phyloP scores from a whole-genome alignment of 1,140 invertebrate species.

The Bombus sibiricus region DNA sequence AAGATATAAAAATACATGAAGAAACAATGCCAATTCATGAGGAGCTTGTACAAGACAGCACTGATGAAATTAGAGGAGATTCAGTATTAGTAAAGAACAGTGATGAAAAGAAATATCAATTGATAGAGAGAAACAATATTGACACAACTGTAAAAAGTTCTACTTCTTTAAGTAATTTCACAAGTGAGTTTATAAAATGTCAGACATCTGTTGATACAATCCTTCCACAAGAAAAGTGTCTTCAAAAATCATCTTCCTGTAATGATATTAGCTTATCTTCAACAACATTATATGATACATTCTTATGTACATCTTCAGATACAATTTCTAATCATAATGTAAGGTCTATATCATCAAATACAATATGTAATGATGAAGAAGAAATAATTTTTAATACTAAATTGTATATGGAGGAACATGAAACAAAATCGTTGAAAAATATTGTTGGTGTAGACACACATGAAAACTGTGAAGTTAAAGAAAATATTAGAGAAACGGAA shows the following conservation, averaged over 20 bases:
- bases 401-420: background rate
- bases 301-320: background rate
- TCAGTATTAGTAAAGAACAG: conserved; percentile 22
- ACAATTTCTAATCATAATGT: background rate
- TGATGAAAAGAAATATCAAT: background rate
- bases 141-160: background rate
- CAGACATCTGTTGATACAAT: background rate
- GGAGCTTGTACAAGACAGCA: background rate
- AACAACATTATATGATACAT: background rate
- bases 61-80: conserved; percentile 1
- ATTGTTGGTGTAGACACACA: background rate
- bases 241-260: conserved; percentile 22
- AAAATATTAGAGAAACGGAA: background rate
- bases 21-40: background rate
- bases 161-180: conserved; percentile 10
- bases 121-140: conserved; percentile 19
- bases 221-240: conserved; percentile 6
- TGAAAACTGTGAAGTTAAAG: background rate
- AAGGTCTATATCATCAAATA: background rate
- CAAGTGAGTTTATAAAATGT: background rate
- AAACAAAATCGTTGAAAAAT: conserved; percentile 1
- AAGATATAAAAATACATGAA: background rate
- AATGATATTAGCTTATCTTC: conserved; percentile 10
- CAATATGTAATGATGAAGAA: conserved; percentile 5
- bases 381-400: conserved; percentile 47